phyloP scores from a whole-genome alignment of 1,140 invertebrate genomes.

The Sesamia nonagrioides region DNA sequence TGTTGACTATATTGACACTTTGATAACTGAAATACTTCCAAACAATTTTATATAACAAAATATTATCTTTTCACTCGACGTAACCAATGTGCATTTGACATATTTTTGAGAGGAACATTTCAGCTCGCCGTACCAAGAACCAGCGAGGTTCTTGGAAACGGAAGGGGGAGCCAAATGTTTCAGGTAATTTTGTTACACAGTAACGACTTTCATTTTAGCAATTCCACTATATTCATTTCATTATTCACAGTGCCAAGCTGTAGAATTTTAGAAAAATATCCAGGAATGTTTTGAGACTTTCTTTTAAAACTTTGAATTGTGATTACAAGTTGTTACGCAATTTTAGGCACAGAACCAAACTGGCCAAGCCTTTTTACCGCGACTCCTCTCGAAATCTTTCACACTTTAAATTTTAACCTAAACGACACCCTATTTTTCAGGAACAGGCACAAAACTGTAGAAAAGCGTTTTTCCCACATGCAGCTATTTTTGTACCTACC shows the following conservation, averaged over 20 bases:
- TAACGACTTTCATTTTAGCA: too few species aligned
- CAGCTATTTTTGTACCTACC: constrained; percentile 5
- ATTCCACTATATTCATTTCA: too few species aligned
- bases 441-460: constrained; percentile 11
- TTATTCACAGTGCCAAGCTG: too few species aligned
- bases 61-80: constrained; percentile 20
- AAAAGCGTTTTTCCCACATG: constrained; percentile 6
- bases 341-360: too few species aligned
- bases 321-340: neutral
- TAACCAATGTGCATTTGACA: constrained; percentile 1
- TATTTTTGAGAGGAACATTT: neutral
- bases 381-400: neutral
- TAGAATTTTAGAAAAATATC: too few species aligned
- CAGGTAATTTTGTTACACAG: neutral
- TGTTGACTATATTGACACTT: constrained; percentile 10
- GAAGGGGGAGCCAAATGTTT: too few species aligned
- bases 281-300: neutral
- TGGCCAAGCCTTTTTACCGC: neutral
- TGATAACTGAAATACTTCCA: constrained; percentile 7
- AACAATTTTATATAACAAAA: constrained; percentile 13
- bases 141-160: neutral
- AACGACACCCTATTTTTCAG: neutral
- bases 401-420: constrained; percentile 1
- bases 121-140: neutral
- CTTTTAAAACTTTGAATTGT: neutral